Conservation (phyloP, 2,888 invertebrate genomes). For the Stramonita haemastoma region DNA sequence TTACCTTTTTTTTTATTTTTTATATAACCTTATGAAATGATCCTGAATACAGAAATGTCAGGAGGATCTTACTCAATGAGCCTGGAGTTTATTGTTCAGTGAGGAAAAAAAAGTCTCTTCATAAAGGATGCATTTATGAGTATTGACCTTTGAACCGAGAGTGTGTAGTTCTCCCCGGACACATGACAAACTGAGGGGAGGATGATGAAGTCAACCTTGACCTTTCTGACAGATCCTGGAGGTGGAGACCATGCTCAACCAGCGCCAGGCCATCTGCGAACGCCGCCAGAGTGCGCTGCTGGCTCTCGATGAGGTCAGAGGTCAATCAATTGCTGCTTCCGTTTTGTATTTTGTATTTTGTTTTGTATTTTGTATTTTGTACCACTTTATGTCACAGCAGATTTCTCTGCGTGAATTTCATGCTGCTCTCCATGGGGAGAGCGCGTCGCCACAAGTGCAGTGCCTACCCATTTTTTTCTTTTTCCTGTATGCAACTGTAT, state of each 20-base stretch:
- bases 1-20: no score
- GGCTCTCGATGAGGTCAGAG: conserved; percentile 58
- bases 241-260: conserved; percentile 59
- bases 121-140: not conserved
- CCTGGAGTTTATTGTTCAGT: not conserved
- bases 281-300: conserved; percentile 58
- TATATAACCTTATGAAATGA: no score
- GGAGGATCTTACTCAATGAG: no score
- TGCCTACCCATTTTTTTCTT: no score
- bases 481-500: no score
- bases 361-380: no score
- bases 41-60: no score
- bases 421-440: no score
- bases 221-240: conserved; percentile 56
- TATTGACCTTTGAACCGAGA: not conserved
- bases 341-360: no score
- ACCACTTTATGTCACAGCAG: no score
- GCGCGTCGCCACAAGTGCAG: no score
- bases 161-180: not conserved
- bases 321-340: not conserved
- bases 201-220: not conserved
- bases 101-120: not conserved
- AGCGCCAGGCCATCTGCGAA: conserved; percentile 59
- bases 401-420: no score
- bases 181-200: not conserved